These are phyloP conservation scores for Artibeus lituratus DNA, from an alignment of 2,797 vertebrate genomes.

Conservation along the genomic window DNA sequence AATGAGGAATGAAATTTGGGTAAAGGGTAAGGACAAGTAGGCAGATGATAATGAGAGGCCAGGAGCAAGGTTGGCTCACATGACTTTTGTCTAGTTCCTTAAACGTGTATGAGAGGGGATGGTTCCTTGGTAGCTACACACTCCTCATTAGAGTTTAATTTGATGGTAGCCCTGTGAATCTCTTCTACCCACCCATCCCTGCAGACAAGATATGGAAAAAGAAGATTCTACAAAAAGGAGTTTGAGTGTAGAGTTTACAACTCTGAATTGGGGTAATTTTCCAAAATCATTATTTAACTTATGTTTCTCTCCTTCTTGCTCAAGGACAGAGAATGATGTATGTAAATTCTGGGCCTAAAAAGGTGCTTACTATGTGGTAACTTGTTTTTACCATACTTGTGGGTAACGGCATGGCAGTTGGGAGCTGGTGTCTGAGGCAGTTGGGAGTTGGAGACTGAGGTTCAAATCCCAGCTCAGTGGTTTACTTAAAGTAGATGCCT, in stretches of 20 bases:
- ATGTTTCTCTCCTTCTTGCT: background rate
- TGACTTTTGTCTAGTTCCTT: background rate
- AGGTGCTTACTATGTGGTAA: background rate
- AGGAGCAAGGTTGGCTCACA: background rate
- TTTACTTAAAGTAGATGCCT: background rate
- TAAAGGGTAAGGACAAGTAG: background rate
- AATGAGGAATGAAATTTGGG: slow-evolving; percentile 7
- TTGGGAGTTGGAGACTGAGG: background rate
- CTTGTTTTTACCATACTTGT: background rate
- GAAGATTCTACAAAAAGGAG: background rate
- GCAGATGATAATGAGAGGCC: background rate
- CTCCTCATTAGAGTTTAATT: background rate
- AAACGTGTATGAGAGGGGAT: background rate
- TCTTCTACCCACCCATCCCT: background rate
- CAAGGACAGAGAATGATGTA: background rate
- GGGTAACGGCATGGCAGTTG: background rate
- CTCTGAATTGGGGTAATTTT: background rate
- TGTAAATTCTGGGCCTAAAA: background rate
- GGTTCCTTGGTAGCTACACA: background rate
- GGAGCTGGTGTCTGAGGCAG: background rate
- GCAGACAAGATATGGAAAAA: background rate
- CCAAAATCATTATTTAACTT: background rate
- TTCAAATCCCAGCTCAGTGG: background rate
- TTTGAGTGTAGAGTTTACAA: background rate
- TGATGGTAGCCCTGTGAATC: background rate